Base-by-base conservation (phyloP, 2,888 invertebrate species). In the Boloria euphrosyne region DNA sequence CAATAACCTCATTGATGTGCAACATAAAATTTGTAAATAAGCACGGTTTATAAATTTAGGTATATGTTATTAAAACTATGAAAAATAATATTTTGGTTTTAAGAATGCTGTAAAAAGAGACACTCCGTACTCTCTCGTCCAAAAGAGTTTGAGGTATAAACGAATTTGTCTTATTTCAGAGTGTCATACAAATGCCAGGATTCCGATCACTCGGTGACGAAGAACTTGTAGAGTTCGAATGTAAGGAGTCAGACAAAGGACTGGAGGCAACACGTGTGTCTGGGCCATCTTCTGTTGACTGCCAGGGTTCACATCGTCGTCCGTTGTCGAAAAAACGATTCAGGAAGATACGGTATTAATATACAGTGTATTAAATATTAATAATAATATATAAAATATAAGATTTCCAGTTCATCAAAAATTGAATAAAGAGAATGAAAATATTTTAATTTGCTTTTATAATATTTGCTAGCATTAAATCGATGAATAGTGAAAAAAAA, bases 181-280 rank as follows among this genome's bases (percentile, higher is more conserved):
- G 97, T 78, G 97, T 97, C 68, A 97, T 98, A 76, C 95, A 97
- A 90, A 98, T 98, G 97, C 93, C 94, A 54, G 98, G 98, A 5
- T 98, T 98, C 85, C 94, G 97, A 70, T 97, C 97, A 62, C 89
- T 98, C 73, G 97, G 96, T 1, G 97, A 98, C 76, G 96, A 96
- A 59, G 98, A 98, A 83, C 95, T 95, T 75, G 96, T 98, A 38
- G 97, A 98, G 84, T 98, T 97, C 81, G 96, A 97, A 82, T 96
- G 96, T 83, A 95, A 96, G 82, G 93, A 94, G 73, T 97, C 97
- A 0, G 96, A 95, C 74, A 96, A 97, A 78, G 98, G 98, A 0
- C 86, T 96, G 71, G 98, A 98, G 86, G 98, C 98, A 14, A 97
- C 96, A 2, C 93, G 95, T 59, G 97, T 98, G 4, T 95, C 96